A percentile compares a stretch with the other conserved stretches of the same genome.
These are phyloP conservation scores for Nebria ingens DNA, from an alignment of 1,140 invertebrate genomes.

Conservation along the genomic window DNA sequence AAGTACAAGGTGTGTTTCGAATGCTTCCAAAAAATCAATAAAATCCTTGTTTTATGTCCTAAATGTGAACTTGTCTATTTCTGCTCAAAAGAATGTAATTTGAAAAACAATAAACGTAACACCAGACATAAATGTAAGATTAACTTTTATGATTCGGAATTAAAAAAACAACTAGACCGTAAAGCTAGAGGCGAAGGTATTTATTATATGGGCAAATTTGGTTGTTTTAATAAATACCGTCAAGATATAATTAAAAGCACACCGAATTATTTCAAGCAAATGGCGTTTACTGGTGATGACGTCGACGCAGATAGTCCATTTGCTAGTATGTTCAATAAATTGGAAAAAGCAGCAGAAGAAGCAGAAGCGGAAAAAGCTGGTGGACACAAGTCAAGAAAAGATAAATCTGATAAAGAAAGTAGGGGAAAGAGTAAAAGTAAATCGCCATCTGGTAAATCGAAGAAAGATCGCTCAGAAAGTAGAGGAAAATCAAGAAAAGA, in stretches of 20 bases:
- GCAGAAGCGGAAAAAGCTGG: not conserved
- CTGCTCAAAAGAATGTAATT: constrained; percentile 25
- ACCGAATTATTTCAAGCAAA: too few species aligned
- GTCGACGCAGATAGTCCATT: too few species aligned
- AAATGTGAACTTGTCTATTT: constrained; percentile 24
- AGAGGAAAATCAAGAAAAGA: constrained; percentile 9
- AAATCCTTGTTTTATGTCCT: constrained; percentile 20
- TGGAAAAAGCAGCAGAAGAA: too few species aligned
- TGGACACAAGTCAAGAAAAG: not conserved
- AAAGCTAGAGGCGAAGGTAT: too few species aligned
- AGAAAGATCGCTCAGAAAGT: not conserved
- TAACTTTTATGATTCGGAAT: constrained; percentile 19
- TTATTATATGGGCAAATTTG: too few species aligned
- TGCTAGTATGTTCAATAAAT: too few species aligned
- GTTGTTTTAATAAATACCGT: too few species aligned
- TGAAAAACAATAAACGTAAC: constrained; percentile 15
- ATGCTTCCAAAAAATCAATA: constrained; percentile 20
- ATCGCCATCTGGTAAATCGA: not conserved
- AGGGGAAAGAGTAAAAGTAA: not conserved
- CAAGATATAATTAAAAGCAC: too few species aligned
- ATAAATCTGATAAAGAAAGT: not conserved
- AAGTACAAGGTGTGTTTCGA: constrained; percentile 27
- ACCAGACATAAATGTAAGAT: constrained; percentile 18
- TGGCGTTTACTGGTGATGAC: too few species aligned
- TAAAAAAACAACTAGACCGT: too few species aligned